Percentiles rank a stretch among this genome's conserved stretches.
These are phyloP conservation scores for Condylostylus longicornis DNA, from an alignment of 1,140 invertebrate species.

Conservation along the genomic window DNA sequence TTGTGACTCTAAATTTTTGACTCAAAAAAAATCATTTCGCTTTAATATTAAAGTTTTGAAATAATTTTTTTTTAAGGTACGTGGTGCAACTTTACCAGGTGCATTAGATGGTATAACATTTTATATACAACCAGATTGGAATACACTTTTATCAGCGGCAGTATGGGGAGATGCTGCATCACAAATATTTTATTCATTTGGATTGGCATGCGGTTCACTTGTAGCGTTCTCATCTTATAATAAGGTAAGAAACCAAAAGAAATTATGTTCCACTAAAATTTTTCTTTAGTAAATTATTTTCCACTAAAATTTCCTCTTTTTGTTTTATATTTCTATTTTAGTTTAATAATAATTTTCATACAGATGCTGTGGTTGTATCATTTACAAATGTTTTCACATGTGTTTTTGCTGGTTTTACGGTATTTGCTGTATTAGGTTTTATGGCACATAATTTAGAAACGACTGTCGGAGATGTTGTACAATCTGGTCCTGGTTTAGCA, in stretches of 20 bases:
- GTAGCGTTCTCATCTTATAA: constrained; percentile 62
- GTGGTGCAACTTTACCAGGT: constrained; percentile 57
- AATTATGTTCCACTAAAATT: not conserved
- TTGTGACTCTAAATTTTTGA: no score
- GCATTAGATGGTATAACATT: constrained; percentile 52
- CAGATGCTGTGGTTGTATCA: constrained; percentile 49
- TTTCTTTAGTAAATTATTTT: no score
- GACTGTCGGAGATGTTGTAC: constrained; percentile 40
- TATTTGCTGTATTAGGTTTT: constrained; percentile 70
- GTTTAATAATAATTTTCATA: constrained; percentile 45
- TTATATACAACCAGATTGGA: constrained; percentile 64
- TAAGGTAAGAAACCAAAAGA: constrained; percentile 39
- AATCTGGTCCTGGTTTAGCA: constrained; percentile 58
- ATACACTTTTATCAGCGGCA: constrained; percentile 38
- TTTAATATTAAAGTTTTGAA: no score
- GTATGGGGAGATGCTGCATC: constrained; percentile 50
- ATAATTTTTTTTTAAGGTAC: constrained; percentile 21
- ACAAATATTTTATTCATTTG: constrained; percentile 60
- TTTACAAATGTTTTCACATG: constrained; percentile 56
- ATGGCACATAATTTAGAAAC: constrained; percentile 49
- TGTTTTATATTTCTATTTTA: constrained; percentile 10
- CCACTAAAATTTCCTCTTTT: not conserved
- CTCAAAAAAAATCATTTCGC: no score
- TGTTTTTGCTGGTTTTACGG: constrained; percentile 57
- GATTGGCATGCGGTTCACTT: constrained; percentile 52